phyloP scores from a whole-genome alignment of 2,888 invertebrate genomes.

The Trichogramma dendrolimi region DNA sequence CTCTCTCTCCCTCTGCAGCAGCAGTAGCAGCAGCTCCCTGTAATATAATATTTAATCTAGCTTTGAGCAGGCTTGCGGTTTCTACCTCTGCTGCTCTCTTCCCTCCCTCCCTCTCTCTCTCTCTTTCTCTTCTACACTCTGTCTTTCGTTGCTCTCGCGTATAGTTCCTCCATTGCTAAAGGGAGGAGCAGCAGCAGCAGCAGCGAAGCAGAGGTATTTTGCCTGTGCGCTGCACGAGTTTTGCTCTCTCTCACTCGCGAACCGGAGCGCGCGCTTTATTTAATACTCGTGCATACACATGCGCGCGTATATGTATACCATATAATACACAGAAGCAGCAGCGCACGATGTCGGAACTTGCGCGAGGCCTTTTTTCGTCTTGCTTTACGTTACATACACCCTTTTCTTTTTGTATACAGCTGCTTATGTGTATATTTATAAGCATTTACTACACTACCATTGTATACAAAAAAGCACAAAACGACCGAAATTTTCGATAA shows the following conservation, averaged over 20 bases:
- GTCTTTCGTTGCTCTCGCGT: slow-evolving; percentile 10
- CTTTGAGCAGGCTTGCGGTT: slow-evolving; percentile 53
- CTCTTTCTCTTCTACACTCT: slow-evolving; percentile 16
- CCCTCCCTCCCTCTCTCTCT: slow-evolving; percentile 14
- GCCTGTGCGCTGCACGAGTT: background rate
- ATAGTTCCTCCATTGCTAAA: slow-evolving; percentile 2
- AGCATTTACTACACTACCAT: too few relatives aligned
- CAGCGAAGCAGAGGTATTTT: background rate
- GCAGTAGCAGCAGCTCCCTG: slow-evolving; percentile 45
- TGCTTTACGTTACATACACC: background rate
- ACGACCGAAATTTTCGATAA: slow-evolving; percentile 9
- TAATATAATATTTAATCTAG: slow-evolving; percentile 54
- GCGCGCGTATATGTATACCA: background rate
- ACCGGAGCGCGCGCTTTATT: slow-evolving; percentile 26
- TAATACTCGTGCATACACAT: too few relatives aligned
- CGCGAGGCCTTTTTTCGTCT: background rate
- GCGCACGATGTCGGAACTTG: too few relatives aligned
- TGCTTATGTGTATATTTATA: background rate
- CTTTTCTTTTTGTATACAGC: background rate
- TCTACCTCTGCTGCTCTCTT: slow-evolving; percentile 45
- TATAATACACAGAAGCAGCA: background rate
- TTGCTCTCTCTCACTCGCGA: slow-evolving; percentile 11
- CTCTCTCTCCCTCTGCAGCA: slow-evolving; percentile 10
- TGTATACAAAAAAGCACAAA: background rate
- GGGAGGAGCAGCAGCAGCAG: too few relatives aligned